phyloP scores from a whole-genome alignment of 2,888 invertebrate genomes.

The Spialia ferax region DNA sequence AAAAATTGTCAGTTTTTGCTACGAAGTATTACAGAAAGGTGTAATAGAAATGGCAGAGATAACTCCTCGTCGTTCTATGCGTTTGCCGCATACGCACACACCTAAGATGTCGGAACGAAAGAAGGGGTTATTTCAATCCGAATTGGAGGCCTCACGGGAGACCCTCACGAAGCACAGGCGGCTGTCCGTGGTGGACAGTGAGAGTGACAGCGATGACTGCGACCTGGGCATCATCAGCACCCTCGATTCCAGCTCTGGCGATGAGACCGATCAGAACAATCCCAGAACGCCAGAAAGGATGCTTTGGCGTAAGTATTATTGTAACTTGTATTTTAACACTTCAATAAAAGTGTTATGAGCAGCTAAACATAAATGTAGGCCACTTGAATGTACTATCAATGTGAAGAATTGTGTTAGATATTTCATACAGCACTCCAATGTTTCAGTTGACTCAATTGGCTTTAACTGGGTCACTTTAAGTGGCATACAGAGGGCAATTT shows the following conservation, averaged over 20 bases:
- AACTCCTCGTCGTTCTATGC: constrained; percentile 75
- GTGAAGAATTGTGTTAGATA: background rate
- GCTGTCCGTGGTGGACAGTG: constrained; percentile 77
- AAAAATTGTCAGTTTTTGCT: constrained; percentile 45
- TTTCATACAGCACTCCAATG: background rate
- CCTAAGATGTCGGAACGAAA: constrained; percentile 88
- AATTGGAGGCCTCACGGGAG: constrained; percentile 58
- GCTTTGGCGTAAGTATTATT: constrained; percentile 70
- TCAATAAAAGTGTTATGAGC: background rate
- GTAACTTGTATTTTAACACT: background rate
- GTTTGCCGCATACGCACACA: constrained; percentile 76
- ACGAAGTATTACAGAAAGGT: constrained; percentile 48
- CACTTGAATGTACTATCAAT: background rate
- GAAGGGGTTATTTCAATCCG: constrained; percentile 86
- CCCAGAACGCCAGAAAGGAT: constrained; percentile 71
- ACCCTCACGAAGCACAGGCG: constrained; percentile 74
- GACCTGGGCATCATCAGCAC: constrained; percentile 87
- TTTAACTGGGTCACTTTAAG: constrained; percentile 9
- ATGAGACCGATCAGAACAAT: constrained; percentile 69
- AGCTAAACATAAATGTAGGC: background rate
- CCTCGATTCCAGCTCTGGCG: constrained; percentile 80
- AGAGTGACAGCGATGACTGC: constrained; percentile 81
- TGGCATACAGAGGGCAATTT: background rate
- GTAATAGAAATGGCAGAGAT: constrained; percentile 66
- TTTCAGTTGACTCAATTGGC: constrained; percentile 10